Base-by-base conservation (phyloP, 2,113 vertebrate species). In the Phyllostomus discolor region DNA sequence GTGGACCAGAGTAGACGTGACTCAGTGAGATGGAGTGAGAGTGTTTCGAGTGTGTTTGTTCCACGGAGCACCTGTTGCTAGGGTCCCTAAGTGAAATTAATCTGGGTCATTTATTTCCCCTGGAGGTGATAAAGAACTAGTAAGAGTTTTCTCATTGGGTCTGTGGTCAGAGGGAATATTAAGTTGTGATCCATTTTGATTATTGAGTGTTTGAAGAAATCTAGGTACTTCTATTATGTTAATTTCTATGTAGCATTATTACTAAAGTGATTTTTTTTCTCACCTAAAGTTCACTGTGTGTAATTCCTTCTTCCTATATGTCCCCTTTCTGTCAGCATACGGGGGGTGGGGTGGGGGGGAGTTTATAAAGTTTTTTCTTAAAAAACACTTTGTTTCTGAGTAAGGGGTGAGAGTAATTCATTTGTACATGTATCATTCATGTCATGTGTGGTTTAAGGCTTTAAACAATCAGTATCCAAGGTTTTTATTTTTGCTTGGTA, bases 141-240 rank as follows among this genome's bases (percentile, higher is more conserved):
- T 22, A 57, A 79, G 38, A 72, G 73, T 52, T 57, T 91, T 83
- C 83, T 95, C 70, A 92, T 84, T 93, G 84, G 87, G 92, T 95
- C 85, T 91, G 75, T 90, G 75, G 82, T 90, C 91, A 84, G 78
- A 89, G 46, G 38, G 46, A 67, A 19, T 50, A 89, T 52, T 80
- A 85, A 93, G 76, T 67, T 94, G 75, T 75, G 43, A 96, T 96
- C 91, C 90, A 91, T 97, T 94, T 91, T 93, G 75, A 52, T 98
- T 97, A 93, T 96, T 95, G 95, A 54, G 22, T 28, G 0, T 79
- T 88, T 90, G 75, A 66, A 86, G 95, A 97, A 97, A 43, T 96
- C 94, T 66, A 97, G 80, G 48, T 88, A 90, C 96, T 92, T 91
- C 75, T 38, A 72, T 95, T 24, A 19, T 20, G 19, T 72, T 93